Evolutionary conservation across 2,113 vertebrate species (phyloP).

Genomic region (Archilochus colubris): DNA sequence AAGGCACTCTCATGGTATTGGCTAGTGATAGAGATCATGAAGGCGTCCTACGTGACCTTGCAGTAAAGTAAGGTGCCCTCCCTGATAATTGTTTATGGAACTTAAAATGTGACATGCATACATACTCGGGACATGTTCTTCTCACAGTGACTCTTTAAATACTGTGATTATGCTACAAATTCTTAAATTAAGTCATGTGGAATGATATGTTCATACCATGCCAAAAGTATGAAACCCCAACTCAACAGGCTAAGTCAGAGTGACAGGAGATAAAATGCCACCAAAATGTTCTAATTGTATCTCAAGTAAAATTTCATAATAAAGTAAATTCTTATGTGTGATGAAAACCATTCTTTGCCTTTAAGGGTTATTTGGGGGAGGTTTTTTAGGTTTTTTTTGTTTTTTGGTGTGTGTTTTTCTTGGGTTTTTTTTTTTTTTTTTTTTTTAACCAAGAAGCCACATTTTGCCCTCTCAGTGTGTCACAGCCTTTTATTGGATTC

Average conservation of each 20-base stretch:
- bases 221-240: not conserved
- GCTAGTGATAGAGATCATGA: not conserved
- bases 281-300: not conserved
- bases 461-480: not conserved
- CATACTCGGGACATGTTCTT: not conserved
- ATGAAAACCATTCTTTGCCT: not conserved
- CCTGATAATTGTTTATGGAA: not conserved
- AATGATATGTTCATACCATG: not conserved
- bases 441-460: not conserved
- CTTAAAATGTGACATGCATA: not conserved
- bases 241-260: not conserved
- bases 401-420: no score
- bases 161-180: not conserved
- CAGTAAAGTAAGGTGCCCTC: not conserved
- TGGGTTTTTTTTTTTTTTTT: not conserved
- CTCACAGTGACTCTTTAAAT: not conserved
- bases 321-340: not conserved
- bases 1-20: not conserved
- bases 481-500: not conserved
- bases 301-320: not conserved
- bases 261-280: not conserved
- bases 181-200: not conserved
- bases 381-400: no score
- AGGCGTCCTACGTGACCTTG: not conserved
- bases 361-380: not conserved